phyloP scores from a whole-genome alignment of 2,888 invertebrate species.

The Vanessa cardui region DNA sequence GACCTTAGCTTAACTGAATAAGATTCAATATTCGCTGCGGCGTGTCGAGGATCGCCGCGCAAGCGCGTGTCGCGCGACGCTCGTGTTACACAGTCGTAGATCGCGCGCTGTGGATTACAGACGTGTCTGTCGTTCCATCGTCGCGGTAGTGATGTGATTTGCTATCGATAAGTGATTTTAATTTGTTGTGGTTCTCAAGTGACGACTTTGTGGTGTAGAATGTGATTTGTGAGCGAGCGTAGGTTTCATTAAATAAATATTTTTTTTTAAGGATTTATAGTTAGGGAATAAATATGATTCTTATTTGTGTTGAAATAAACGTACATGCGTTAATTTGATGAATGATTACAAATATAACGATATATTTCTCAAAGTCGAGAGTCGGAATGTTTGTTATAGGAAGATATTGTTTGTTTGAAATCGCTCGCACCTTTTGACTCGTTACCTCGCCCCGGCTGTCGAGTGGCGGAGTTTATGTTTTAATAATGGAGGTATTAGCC shows the following conservation, averaged over 20 bases:
- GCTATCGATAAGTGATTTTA: slow-evolving; percentile 38
- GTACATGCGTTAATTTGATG: neutral
- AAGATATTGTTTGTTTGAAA: neutral
- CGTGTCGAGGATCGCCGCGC: slow-evolving; percentile 45
- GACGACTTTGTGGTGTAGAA: slow-evolving; percentile 17
- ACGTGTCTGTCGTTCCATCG: slow-evolving; percentile 43
- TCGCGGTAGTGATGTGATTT: slow-evolving; percentile 59
- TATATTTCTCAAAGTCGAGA: neutral
- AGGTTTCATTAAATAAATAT: neutral
- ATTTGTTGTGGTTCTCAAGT: slow-evolving; percentile 8
- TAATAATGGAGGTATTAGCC: slow-evolving; percentile 65
- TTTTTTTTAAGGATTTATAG: neutral
- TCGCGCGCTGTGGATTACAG: slow-evolving; percentile 51
- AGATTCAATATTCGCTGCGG: slow-evolving; percentile 49
- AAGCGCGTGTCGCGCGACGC: slow-evolving; percentile 50
- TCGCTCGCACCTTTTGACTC: slow-evolving; percentile 29
- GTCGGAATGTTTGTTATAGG: too few relatives aligned
- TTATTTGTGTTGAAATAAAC: neutral
- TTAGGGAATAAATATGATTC: neutral
- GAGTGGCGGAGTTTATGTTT: slow-evolving; percentile 57
- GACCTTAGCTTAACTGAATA: slow-evolving; percentile 43
- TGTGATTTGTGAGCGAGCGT: slow-evolving; percentile 20
- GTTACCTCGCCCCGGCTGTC: slow-evolving; percentile 24
- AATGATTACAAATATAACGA: neutral
- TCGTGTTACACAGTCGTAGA: slow-evolving; percentile 57